Base-by-base conservation (phyloP, 2,113 vertebrate genomes). In the Cnemophilus loriae region DNA sequence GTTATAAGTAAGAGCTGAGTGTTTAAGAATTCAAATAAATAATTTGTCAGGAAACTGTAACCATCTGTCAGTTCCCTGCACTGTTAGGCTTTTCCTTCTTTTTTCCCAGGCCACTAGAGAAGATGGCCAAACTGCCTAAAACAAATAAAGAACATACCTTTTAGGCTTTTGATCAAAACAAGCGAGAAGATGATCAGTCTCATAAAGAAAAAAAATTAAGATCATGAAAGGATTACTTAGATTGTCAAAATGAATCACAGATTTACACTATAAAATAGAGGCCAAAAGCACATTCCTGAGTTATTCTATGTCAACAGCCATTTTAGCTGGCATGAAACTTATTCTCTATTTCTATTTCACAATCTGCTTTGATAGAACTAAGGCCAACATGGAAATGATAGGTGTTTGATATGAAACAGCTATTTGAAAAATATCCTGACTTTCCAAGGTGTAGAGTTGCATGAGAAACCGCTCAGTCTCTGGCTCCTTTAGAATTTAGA, bases 21-120 rank as follows among this genome's bases (percentile, higher is more conserved):
- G 81, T 96, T 96, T 90, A 87, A 96, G 92, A 96, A 92, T 55
- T 87, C 87, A 79, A 97, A 90, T 88, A 96, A 92, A 96, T 90
- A 93, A 77, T 90, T 93, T 86, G 84, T 93, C 89, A 88, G 69
- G 95, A 95, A 96, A 93, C 79, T 82, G 71, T 92, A 90, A 76
- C 91, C 94, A 92, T 90, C 95, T 95, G 90, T 95, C 90, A 95
- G 80, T 84, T 84, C 49, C 46, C 82, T 42, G 16, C 55, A 89
- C 22, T 68, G 69, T 71, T 88, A 64, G 81, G 56, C 1, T 82
- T 95, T 95, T 75, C 32, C 16, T 78, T 56, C 32, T 49, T 81
- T 78, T 67, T 68, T 37, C 83, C 47, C 64, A 69, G 83, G 41
- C 57, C 42, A 50, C 24, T 82, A 60, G 56, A 79, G 35, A 96